Base-by-base conservation (phyloP, 2,113 vertebrate species). In the Dryoscopus gambensis region DNA sequence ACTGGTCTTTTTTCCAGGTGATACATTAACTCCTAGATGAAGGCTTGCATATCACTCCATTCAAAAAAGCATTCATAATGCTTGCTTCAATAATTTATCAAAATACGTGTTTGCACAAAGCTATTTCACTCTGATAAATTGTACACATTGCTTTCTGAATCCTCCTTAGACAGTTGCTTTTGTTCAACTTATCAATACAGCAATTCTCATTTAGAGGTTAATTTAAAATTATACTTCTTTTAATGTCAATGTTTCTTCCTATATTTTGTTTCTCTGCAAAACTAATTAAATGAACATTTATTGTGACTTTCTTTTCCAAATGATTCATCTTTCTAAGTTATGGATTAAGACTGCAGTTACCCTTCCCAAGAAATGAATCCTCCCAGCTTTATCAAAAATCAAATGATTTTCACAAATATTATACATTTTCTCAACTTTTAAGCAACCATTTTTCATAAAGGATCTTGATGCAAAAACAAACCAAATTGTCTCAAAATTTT, bases 41-140 rank as follows among this genome's bases (percentile, higher is more conserved):
- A 97, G 52, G 69, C n/a, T 83, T 94, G 83, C 50, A 69, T 83
- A 94, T 91, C 79, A 90, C 73, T 95, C 91, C 75, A 93, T 76
- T 95, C 79, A 93, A 96, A 95, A 91, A 89, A 85, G 27, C 84
- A 97, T 97, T 95, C 89, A 97, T 94, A 97, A 96, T 56, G 47
- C 86, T 90, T 49, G 84, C 85, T 90, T 96, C 86, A 97, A 96
- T 90, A 82, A 95, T 89, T 83, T 74, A 64, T 88, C 95, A 96
- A 94, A 96, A 96, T 49, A 91, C 78, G 27, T 50, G 53, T 97
- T 97, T 97, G 92, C 78, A 93, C 77, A 77, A 94, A 97, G 71
- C 84, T 94, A 85, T 93, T 97, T 95, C 89, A 76, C 53, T 42
- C 79, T 86, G 75, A 96, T 91, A 96, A 93, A 80, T 71, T 75